phyloP scores from a whole-genome alignment of 1,140 invertebrate species.

The Nylanderia fulva region DNA sequence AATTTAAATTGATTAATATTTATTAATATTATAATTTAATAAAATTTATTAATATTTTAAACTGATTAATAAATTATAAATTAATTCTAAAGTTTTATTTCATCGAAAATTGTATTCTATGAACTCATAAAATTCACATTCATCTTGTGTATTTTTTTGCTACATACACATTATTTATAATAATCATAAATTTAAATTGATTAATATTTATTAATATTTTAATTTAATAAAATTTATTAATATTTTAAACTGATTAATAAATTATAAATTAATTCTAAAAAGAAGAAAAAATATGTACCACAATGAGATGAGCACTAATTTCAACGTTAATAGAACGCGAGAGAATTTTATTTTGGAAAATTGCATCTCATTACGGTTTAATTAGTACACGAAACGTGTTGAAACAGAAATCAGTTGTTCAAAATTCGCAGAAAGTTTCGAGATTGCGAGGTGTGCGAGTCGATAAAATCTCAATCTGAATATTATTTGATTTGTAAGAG shows the following conservation, averaged over 20 bases:
- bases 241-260: too few relatives aligned
- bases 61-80: too few relatives aligned
- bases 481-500: slow-evolving; percentile 19
- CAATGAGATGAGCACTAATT: slow-evolving; percentile 4
- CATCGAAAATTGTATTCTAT: not conserved
- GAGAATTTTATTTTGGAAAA: slow-evolving; percentile 33
- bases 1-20: too few relatives aligned
- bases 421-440: slow-evolving; percentile 13
- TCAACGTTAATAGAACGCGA: not conserved
- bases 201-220: too few relatives aligned
- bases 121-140: not conserved
- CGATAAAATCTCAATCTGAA: slow-evolving; percentile 32
- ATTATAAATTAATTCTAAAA: too few relatives aligned
- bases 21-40: too few relatives aligned
- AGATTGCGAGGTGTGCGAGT: slow-evolving; percentile 1
- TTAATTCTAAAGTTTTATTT: not conserved
- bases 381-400: slow-evolving; percentile 21
- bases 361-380: slow-evolving; percentile 14
- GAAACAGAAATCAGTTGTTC: slow-evolving; percentile 30
- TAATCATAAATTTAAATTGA: too few relatives aligned
- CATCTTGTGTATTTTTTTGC: not conserved
- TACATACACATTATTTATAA: too few relatives aligned
- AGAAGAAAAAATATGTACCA: not conserved
- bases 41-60: too few relatives aligned
- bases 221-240: too few relatives aligned